These are phyloP conservation scores for Myotis lucifugus DNA, from an alignment of 2,113 vertebrate species.

Conservation along the genomic window DNA sequence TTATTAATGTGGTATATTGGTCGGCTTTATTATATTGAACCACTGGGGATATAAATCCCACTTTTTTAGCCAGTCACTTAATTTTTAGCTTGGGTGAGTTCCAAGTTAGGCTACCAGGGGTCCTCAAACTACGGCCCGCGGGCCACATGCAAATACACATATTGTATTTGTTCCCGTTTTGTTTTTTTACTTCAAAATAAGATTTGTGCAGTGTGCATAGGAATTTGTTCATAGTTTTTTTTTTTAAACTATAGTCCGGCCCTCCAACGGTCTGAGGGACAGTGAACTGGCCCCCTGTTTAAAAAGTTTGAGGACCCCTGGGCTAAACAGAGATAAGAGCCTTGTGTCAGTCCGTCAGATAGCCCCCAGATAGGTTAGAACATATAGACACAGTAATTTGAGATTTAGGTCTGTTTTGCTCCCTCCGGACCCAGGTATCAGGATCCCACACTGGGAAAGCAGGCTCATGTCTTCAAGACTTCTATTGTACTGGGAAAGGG, in stretches of 20 bases:
- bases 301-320: no score
- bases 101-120: background rate
- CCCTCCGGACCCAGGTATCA: background rate
- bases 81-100: conserved; percentile 20
- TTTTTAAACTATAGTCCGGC: no score
- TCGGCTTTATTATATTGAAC: conserved; percentile 4
- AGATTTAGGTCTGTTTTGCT: background rate
- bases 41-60: conserved; percentile 22
- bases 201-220: no score
- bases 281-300: no score
- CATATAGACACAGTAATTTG: background rate
- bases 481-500: background rate
- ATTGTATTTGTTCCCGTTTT: no score
- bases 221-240: no score
- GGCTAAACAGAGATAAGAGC: background rate
- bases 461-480: background rate
- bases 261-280: no score
- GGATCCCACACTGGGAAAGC: background rate
- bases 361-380: background rate
- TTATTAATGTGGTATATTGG: background rate
- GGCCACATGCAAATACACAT: no score
- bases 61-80: background rate
- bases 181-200: no score
- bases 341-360: background rate
- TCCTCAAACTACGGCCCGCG: no score